These are phyloP conservation scores for Hemaris fuciformis DNA, from an alignment of 2,888 invertebrate genomes.

Conservation along the genomic window DNA sequence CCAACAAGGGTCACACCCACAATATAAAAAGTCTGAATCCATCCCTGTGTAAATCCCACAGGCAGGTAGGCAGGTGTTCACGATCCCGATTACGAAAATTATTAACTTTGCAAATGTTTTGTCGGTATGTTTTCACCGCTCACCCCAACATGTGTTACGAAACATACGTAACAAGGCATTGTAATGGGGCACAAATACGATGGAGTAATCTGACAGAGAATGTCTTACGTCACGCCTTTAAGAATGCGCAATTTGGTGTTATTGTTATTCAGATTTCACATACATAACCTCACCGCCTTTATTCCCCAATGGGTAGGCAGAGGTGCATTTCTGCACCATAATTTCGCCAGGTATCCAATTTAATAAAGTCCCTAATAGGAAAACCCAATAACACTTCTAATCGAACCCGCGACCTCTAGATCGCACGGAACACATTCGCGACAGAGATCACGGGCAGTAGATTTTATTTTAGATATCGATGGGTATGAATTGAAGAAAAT, in stretches of 20 bases:
- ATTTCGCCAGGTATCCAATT: too few species aligned
- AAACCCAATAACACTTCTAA: too few species aligned
- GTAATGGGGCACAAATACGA: background rate
- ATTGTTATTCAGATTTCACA: background rate
- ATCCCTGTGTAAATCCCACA: background rate
- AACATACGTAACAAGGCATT: background rate
- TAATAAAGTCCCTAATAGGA: too few species aligned
- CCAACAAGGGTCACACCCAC: background rate
- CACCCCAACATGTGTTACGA: background rate
- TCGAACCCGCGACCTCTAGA: too few species aligned
- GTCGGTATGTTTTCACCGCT: background rate
- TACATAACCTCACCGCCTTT: background rate
- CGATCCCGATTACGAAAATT: conserved; percentile 8
- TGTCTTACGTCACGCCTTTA: background rate
- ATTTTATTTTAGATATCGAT: too few species aligned
- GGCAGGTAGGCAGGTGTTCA: conserved; percentile 7
- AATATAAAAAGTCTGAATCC: background rate
- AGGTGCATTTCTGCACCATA: too few species aligned
- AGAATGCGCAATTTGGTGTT: background rate
- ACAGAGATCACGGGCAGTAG: too few species aligned
- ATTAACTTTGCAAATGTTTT: conserved; percentile 8
- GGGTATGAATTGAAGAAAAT: too few species aligned
- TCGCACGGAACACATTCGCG: too few species aligned
- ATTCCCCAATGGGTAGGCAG: too few species aligned
- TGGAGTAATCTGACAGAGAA: background rate